Evolutionary conservation across 2,888 invertebrate species (phyloP), one percentile per base, ranked within the genome.

Genomic region (Volucella inflata): DNA sequence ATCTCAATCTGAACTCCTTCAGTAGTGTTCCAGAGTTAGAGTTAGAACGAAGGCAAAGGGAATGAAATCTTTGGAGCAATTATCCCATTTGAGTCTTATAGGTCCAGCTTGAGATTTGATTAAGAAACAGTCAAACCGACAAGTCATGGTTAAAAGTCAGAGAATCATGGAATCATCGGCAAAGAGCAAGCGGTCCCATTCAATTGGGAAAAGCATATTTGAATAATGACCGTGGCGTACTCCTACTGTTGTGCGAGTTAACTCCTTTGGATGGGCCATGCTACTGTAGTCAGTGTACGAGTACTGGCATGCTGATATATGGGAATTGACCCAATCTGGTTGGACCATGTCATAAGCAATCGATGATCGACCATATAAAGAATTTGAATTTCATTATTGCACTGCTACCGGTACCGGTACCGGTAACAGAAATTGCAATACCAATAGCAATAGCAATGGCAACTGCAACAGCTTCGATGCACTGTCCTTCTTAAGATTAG

Each of bases 321-420:
- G 85, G 85, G 85, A 85, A 85, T 76, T 85, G 85, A 85, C 85
- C 85, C 85, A 85, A 85, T 85, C 85, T 81, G 76, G 85, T 51
- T 67, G 85, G 81, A 72, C 77, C 85, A 77, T 85, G 85, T 85
- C 85, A 85, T 85, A 85, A 85, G 85, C 85, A 85, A 81, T 85
- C 85, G 85, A 85, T 85, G 85, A 85, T 85, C 85, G 77, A 46
- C 85, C 85, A 85, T 85, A 85, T 81, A 85, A 67, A 85, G 85
- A 76, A 80, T 81, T 77, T 81, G 85, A 81, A 85, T 85, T 85
- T 71, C 76, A 85, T 85, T 85, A 84, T 40, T 17, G 50, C 57
- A 57, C 64, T 21, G 57, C 40, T 40, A 55, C 40, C 40, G 57
- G 57, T 44, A 53, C 40, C 50, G 59, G 12, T 16, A n/a, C 42